A percentile compares a stretch with the other conserved stretches of the same genome.
These are phyloP conservation scores for Picus viridis DNA, from an alignment of 2,797 vertebrate genomes.

Conservation along the genomic window DNA sequence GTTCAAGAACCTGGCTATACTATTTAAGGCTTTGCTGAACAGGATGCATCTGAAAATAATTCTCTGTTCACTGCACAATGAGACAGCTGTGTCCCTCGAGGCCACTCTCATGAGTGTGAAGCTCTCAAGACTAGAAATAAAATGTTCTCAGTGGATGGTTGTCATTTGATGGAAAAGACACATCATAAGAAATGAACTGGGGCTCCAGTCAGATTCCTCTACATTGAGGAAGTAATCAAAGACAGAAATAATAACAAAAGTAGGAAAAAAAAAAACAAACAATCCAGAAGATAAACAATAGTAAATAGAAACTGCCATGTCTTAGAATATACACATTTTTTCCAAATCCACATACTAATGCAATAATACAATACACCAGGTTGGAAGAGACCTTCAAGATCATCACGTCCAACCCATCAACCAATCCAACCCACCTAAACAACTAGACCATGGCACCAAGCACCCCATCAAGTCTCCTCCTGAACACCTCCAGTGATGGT, in stretches of 20 bases:
- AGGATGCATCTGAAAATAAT: not conserved
- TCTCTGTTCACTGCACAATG: conserved; percentile 1
- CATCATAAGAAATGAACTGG: conserved; percentile 2
- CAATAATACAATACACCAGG: no score
- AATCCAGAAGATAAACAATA: not conserved
- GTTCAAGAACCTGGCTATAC: conserved; percentile 14
- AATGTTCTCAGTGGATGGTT: conserved; percentile 19
- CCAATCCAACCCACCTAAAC: no score
- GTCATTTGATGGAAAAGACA: conserved; percentile 9
- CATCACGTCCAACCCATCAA: no score
- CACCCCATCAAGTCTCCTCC: no score
- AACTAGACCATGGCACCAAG: no score
- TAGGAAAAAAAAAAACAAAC: not conserved
- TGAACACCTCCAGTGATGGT: no score
- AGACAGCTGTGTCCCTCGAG: conserved; percentile 49
- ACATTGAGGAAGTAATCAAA: not conserved
- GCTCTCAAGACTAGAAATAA: conserved; percentile 17
- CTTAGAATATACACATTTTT: not conserved
- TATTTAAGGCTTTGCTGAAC: not conserved
- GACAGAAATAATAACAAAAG: not conserved
- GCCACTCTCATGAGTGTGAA: not conserved
- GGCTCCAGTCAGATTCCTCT: not conserved
- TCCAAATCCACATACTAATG: not conserved
- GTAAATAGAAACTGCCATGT: not conserved
- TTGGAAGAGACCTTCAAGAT: no score